phyloP scores from a whole-genome alignment of 1,140 invertebrate species.

The Drosophila eugracilis region DNA sequence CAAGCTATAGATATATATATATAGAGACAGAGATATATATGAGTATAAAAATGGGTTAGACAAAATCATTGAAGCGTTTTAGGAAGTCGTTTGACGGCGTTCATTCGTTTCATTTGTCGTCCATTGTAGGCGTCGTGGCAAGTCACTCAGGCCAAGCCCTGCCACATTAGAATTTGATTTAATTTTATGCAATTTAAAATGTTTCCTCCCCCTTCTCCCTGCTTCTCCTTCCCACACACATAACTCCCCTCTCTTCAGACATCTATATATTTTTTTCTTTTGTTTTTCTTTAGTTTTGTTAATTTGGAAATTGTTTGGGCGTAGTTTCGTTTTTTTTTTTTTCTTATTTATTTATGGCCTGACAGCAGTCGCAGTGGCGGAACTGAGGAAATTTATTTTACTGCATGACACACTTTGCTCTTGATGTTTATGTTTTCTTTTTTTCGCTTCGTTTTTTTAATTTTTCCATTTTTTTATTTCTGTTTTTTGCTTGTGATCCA shows the following conservation, averaged over 20 bases:
- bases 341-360: slow-evolving; percentile 67
- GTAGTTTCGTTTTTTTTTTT: slow-evolving; percentile 53
- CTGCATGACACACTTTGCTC: slow-evolving; percentile 69
- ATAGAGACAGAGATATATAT: slow-evolving; percentile 11
- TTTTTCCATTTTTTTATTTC: not conserved
- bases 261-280: slow-evolving; percentile 50
- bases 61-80: slow-evolving; percentile 80
- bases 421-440: slow-evolving; percentile 46
- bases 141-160: slow-evolving; percentile 54
- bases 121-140: slow-evolving; percentile 68
- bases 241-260: not conserved
- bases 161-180: slow-evolving; percentile 80
- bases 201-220: slow-evolving; percentile 17
- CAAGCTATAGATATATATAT: slow-evolving; percentile 8
- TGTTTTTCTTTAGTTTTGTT: slow-evolving; percentile 55
- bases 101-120: slow-evolving; percentile 51
- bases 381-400: slow-evolving; percentile 67
- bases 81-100: slow-evolving; percentile 70
- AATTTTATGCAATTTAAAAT: slow-evolving; percentile 81
- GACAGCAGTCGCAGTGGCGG: slow-evolving; percentile 61
- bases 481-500: slow-evolving; percentile 30
- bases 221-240: too few species aligned
- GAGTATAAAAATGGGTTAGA: slow-evolving; percentile 66
- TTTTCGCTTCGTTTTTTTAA: slow-evolving; percentile 18
- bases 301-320: slow-evolving; percentile 77